Base-by-base conservation (phyloP, 1,140 invertebrate genomes). In the Drosophila navojoa region DNA sequence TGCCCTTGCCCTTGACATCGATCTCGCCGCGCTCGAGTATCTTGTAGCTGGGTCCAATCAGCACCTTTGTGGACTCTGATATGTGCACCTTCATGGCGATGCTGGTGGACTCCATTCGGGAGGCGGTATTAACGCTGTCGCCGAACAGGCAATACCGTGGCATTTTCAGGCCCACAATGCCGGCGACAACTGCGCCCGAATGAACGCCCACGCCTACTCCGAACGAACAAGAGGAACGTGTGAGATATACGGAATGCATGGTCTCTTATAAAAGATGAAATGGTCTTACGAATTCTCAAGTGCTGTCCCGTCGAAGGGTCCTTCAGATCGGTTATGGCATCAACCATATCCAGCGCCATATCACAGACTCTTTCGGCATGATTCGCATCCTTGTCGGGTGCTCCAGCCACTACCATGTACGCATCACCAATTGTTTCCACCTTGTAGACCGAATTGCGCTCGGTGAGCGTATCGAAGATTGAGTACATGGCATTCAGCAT, bases 341-440 rank as follows among this genome's bases (percentile, higher is more conserved):
- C 96, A 0, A 99, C 94, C 98, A 99, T 98, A 89, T 99, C 98
- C 16, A 99, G 92, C 0, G 98, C 98, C 97, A 99, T 98, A 91
- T 98, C 96, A 84, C 98, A 99, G 13, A 99, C 97, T 77, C 96
- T 96, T 91, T 98, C 96, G 0, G 98, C 98, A 90, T 99, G 98
- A 90, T 98, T 96, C 44, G 94, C 94, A 91, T 97, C 96, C 78
- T 96, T 96, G 64, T 98, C 97, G 0, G 98, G 98, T 11, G 98
- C 97, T 0, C 98, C 98, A 13, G 97, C 97, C 1, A 99, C 98
- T 1, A 98, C 97, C 98, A 99, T 99, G 89, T 99, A 99, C 0
- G 98, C 98, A 91, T 98, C 98, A 0, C 98, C 98, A 78, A 99
- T 99, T 0, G 98, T 99, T 93, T 99, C 98, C 6, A 99, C 98